Base-by-base conservation (phyloP, 2,797 vertebrate species). In the Thalassophryne amazonica region DNA sequence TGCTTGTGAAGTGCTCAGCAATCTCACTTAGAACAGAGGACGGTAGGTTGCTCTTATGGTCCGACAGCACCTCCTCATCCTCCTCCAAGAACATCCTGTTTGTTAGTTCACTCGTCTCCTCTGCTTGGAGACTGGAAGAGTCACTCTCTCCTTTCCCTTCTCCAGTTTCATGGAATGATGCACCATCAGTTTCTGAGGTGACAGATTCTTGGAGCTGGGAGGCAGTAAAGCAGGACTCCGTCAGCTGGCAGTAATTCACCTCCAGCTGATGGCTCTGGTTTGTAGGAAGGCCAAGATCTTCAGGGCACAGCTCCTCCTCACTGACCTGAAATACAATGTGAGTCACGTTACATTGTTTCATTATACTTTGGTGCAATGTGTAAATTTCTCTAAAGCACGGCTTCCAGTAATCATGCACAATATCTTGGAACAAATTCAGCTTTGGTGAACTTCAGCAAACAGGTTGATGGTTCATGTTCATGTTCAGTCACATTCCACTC, bases 21-120 rank as follows among this genome's bases (percentile, higher is more conserved):
- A 95, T 94, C 57, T 90, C 66, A 0, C 94, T 91, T 8, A 95
- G 76, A 35, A 94, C 92, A 0, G 94, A 95, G 1, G 88, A 88
- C 0, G 93, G 92, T 4, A 95, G 84, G 65, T 95, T 91, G 68
- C 90, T 91, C 55, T 73, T 45, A 0, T 65, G 39, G 51, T 58
- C 52, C 1, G 61, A 73, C 0, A 75, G 67, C 3, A 67, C 46
- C 2, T 87, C 87, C 10, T 89, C 77, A 0, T 90, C 93, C 32
- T 93, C 88, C 20, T 93, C 93, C 0, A 94, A 93, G 19, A 84
- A 66, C 19, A 93, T 94, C 30, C 93, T 89, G 0, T 93, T 95
- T 18, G 84, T 93, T 56, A 93, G 64, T 0, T 77, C 69, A 56
- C 92, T 95, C 0, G 80, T 80, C 40, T 92, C 92, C 70, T 92